phyloP scores from a whole-genome alignment of 2,113 vertebrate genomes.

The Kryptolebias marmoratus region DNA sequence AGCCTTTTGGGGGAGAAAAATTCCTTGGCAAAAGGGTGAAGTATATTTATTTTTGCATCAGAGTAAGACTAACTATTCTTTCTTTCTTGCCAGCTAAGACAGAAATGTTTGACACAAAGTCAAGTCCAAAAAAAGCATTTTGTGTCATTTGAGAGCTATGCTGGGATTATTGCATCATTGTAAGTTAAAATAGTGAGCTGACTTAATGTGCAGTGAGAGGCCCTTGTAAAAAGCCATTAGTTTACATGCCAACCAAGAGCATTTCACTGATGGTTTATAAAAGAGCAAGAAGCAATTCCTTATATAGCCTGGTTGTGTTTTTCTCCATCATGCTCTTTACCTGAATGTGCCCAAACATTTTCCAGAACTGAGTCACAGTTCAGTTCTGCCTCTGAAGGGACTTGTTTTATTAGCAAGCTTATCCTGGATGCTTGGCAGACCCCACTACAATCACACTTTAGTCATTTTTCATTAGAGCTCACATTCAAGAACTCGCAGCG shows the following conservation, averaged over 20 bases:
- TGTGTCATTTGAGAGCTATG: constrained; percentile 34
- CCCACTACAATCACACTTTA: constrained; percentile 59
- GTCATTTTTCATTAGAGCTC: constrained; percentile 73
- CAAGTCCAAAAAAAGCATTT: neutral
- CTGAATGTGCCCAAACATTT: constrained; percentile 64
- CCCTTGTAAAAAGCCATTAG: constrained; percentile 29
- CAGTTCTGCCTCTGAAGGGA: constrained; percentile 47
- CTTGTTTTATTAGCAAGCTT: constrained; percentile 72
- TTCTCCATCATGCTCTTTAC: constrained; percentile 23
- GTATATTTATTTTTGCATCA: constrained; percentile 24
- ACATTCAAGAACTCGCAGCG: constrained; percentile 49
- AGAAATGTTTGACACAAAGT: constrained; percentile 21
- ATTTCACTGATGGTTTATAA: constrained; percentile 24
- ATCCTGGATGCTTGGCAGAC: constrained; percentile 74
- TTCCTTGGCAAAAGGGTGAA: neutral
- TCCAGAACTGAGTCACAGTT: constrained; percentile 69
- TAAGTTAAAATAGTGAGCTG: constrained; percentile 44
- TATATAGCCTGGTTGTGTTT: constrained; percentile 59
- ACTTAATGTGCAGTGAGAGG: constrained; percentile 31
- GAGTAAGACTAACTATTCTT: neutral
- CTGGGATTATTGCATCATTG: constrained; percentile 29
- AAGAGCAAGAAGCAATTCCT: constrained; percentile 42
- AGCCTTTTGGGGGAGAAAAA: constrained; percentile 16
- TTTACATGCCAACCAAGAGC: constrained; percentile 50
- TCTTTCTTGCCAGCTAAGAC: constrained; percentile 18